A percentile compares a stretch with the other conserved stretches of the same genome.
phyloP scores from a whole-genome alignment of 2,888 invertebrate genomes.

The Phyllotreta striolata region DNA sequence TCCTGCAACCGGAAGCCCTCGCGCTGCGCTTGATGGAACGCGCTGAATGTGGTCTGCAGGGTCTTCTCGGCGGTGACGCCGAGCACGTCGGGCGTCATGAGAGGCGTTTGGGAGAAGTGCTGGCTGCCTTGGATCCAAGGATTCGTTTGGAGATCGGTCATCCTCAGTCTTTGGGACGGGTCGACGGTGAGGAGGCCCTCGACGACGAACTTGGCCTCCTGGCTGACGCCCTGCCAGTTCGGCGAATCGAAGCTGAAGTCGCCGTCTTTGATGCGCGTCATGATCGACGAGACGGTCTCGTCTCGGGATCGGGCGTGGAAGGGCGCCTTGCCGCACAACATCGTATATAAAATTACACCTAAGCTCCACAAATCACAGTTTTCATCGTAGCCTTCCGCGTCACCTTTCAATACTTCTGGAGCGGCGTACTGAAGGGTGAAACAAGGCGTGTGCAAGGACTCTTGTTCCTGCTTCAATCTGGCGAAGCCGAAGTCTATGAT shows the following conservation, averaged over 20 bases:
- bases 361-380: constrained; percentile 96
- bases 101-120: constrained; percentile 63
- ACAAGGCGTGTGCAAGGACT: constrained; percentile 82
- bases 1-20: constrained; percentile 79
- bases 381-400: constrained; percentile 81
- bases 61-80: constrained; percentile 60
- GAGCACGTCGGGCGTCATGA: constrained; percentile 70
- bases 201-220: constrained; percentile 78
- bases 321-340: constrained; percentile 86
- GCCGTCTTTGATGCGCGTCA: constrained; percentile 81
- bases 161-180: constrained; percentile 74
- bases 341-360: constrained; percentile 82
- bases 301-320: constrained; percentile 75
- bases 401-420: constrained; percentile 83
- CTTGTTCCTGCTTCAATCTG: constrained; percentile 71
- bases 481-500: constrained; percentile 98
- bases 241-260: constrained; percentile 76
- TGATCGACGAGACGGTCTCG: constrained; percentile 78
- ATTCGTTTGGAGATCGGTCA: constrained; percentile 72
- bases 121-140: constrained; percentile 68
- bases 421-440: constrained; percentile 96
- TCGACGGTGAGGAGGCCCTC: constrained; percentile 81
- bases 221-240: constrained; percentile 78
- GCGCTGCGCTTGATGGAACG: constrained; percentile 72
- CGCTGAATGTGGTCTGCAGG: constrained; percentile 71